These are phyloP conservation scores for Eugnorisma glareosa DNA, from an alignment of 2,888 invertebrate species.

Conservation along the genomic window DNA sequence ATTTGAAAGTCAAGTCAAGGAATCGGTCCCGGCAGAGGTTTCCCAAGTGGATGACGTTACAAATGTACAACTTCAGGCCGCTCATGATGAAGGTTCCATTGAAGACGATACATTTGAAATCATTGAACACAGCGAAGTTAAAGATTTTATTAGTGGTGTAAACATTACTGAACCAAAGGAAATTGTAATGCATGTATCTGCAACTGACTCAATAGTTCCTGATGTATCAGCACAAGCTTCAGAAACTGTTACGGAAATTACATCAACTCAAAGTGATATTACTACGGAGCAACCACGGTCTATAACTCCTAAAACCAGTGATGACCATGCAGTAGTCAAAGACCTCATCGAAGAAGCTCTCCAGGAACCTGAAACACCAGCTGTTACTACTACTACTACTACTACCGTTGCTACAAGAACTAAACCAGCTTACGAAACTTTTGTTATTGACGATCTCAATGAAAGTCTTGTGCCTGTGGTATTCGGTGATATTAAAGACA, in stretches of 20 bases:
- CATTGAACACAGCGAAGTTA: slow-evolving; percentile 63
- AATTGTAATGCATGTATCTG: neutral
- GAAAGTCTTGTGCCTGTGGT: slow-evolving; percentile 78
- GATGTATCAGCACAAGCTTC: slow-evolving; percentile 9
- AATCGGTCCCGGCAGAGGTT: neutral
- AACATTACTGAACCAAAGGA: slow-evolving; percentile 9
- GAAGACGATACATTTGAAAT: slow-evolving; percentile 69
- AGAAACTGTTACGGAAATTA: slow-evolving; percentile 26
- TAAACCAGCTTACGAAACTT: slow-evolving; percentile 54
- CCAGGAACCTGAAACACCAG: slow-evolving; percentile 45
- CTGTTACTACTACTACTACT: slow-evolving; percentile 9
- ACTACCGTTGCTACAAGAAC: slow-evolving; percentile 19
- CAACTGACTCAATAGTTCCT: slow-evolving; percentile 9
- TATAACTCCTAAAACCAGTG: slow-evolving; percentile 41
- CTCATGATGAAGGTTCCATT: slow-evolving; percentile 29
- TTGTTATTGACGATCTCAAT: slow-evolving; percentile 74
- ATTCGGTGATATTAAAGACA: slow-evolving; percentile 75
- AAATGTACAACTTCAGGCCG: slow-evolving; percentile 6
- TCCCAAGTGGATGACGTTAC: neutral
- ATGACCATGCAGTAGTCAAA: slow-evolving; percentile 46
- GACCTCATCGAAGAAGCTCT: slow-evolving; percentile 61
- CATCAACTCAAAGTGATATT: neutral
- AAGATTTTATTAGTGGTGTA: slow-evolving; percentile 18
- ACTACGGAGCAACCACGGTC: slow-evolving; percentile 15
- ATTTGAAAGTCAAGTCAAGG: slow-evolving; percentile 31